Conservation (phyloP, 2,888 invertebrate species). For the Drosophila glabriapex region DNA sequence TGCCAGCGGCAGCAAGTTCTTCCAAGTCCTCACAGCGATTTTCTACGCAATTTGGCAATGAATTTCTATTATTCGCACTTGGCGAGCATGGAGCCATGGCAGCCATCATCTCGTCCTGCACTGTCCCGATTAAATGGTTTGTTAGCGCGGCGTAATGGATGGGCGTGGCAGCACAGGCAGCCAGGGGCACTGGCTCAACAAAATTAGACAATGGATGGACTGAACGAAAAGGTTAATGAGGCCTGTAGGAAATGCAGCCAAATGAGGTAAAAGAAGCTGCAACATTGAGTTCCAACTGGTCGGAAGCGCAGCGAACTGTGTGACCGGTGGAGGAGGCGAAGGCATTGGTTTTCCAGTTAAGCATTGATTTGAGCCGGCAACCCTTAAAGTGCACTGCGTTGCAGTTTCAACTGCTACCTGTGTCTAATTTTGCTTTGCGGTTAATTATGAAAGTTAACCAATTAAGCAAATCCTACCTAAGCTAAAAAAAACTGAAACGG, state of each 20-base stretch:
- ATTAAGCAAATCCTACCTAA: slow-evolving; percentile 18
- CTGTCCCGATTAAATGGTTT: slow-evolving; percentile 64
- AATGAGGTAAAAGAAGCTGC: slow-evolving; percentile 26
- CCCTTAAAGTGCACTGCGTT: neutral
- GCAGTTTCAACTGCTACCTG: neutral
- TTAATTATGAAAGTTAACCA: slow-evolving; percentile 35
- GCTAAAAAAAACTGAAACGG: no score
- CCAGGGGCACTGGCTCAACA: slow-evolving; percentile 32
- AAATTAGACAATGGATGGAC: slow-evolving; percentile 64
- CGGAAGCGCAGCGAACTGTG: neutral
- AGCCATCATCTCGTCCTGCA: slow-evolving; percentile 11
- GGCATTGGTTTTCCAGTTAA: slow-evolving; percentile 8
- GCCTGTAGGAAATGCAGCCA: slow-evolving; percentile 61
- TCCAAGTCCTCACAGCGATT: slow-evolving; percentile 59
- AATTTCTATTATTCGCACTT: slow-evolving; percentile 75
- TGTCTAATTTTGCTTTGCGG: slow-evolving; percentile 2
- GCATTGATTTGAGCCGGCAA: slow-evolving; percentile 26
- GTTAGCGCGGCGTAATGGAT: slow-evolving; percentile 51
- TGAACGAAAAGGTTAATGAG: slow-evolving; percentile 73
- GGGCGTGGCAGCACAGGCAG: slow-evolving; percentile 29
- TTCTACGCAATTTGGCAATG: slow-evolving; percentile 82
- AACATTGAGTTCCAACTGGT: slow-evolving; percentile 23
- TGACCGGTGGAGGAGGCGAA: no score
- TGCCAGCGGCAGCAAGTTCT: slow-evolving; percentile 51
- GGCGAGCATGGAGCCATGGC: slow-evolving; percentile 31